phyloP scores from a whole-genome alignment of 2,113 vertebrate species.

The Xenopus borealis region DNA sequence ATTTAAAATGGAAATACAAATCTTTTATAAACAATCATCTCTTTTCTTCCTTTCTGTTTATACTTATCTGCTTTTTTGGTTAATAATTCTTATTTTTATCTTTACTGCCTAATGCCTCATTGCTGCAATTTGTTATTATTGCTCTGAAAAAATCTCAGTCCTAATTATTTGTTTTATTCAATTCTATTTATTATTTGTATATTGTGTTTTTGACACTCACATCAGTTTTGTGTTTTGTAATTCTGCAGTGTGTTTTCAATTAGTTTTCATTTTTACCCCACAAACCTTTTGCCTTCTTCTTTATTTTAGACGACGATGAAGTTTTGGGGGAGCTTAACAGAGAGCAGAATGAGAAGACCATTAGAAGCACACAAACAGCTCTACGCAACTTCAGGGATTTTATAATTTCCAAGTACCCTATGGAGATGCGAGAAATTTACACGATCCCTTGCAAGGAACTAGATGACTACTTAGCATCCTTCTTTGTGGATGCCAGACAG shows the following conservation, averaged over 20 bases:
- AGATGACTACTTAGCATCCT: conserved; percentile 78
- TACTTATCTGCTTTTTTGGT: conserved; percentile 54
- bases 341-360: conserved; percentile 84
- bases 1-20: neutral
- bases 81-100: conserved; percentile 47
- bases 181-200: conserved; percentile 53
- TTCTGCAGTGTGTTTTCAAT: neutral
- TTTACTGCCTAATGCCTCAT: conserved; percentile 49
- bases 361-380: conserved; percentile 79
- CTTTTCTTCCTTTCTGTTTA: conserved; percentile 51
- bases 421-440: conserved; percentile 76
- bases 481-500: conserved; percentile 81
- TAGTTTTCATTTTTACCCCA: conserved; percentile 24
- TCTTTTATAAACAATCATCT: conserved; percentile 46
- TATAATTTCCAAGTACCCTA: conserved; percentile 79
- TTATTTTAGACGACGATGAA: conserved; percentile 74
- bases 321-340: conserved; percentile 73
- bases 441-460: conserved; percentile 77
- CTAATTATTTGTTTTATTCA: conserved; percentile 30
- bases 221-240: neutral
- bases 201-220: conserved; percentile 16
- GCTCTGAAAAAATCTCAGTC: too few species aligned
- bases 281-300: conserved; percentile 49
- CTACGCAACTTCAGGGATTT: conserved; percentile 82
- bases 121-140: neutral